Evolutionary conservation across 2,113 vertebrate genomes (phyloP).

Genomic region (Hippocampus zosterae): DNA sequence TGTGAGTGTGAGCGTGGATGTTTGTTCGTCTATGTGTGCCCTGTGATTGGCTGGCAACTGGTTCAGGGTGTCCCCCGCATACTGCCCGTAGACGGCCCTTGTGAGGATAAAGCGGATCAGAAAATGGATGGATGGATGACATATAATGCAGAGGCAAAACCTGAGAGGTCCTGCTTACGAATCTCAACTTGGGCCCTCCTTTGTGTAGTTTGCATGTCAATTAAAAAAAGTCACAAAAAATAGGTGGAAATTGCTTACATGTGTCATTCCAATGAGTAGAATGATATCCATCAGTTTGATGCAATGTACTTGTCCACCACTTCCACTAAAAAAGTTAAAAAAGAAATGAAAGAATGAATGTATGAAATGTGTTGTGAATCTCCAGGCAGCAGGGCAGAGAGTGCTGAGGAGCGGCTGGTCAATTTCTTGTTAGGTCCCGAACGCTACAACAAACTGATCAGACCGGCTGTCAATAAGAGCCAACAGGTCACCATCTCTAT

Average conservation of each 20-base stretch:
- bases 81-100: too few species aligned
- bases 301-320: neutral
- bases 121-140: too few species aligned
- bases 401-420: constrained; percentile 75
- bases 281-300: neutral
- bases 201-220: too few species aligned
- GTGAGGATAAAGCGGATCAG: too few species aligned
- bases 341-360: neutral
- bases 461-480: constrained; percentile 75
- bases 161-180: neutral
- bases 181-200: neutral
- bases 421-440: constrained; percentile 72
- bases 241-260: neutral
- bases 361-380: neutral
- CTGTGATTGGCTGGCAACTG: too few species aligned
- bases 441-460: constrained; percentile 77
- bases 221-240: too few species aligned
- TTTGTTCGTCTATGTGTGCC: too few species aligned
- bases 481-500: constrained; percentile 77
- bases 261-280: neutral
- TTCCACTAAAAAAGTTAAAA: neutral
- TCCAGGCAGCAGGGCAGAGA: constrained; percentile 63
- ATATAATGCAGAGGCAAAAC: too few species aligned
- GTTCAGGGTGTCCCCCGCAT: too few species aligned
- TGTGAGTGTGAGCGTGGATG: too few species aligned